These are phyloP conservation scores for Catocala nupta DNA, from an alignment of 2,888 invertebrate species.

Conservation along the genomic window DNA sequence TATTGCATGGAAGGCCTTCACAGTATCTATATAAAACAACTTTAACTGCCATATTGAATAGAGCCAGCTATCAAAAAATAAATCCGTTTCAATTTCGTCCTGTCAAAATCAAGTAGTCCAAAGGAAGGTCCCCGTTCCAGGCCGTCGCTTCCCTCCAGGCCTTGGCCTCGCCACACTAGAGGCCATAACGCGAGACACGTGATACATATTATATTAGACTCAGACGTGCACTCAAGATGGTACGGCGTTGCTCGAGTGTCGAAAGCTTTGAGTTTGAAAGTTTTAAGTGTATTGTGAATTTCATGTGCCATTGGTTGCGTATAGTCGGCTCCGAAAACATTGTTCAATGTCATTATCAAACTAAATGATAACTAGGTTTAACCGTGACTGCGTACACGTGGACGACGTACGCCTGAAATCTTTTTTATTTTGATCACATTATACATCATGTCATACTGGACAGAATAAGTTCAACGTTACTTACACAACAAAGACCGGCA, in stretches of 20 bases:
- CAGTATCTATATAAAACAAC: too few species aligned
- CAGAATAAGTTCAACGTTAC: too few species aligned
- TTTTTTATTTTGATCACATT: too few species aligned
- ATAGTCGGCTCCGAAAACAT: conserved; percentile 21
- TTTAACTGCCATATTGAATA: too few species aligned
- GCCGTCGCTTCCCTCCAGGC: not conserved
- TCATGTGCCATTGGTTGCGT: conserved; percentile 51
- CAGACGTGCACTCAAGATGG: conserved; percentile 69
- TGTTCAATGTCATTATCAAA: not conserved
- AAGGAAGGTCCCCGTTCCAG: not conserved
- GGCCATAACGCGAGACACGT: conserved; percentile 62
- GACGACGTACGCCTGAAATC: too few species aligned
- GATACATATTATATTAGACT: conserved; percentile 81
- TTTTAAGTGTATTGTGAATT: conserved; percentile 71
- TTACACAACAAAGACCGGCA: too few species aligned
- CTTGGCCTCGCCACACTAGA: conserved; percentile 26
- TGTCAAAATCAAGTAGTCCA: not conserved
- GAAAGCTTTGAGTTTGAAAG: conserved; percentile 67
- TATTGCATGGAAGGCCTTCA: too few species aligned
- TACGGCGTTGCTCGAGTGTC: conserved; percentile 58
- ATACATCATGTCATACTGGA: too few species aligned
- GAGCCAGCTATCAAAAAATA: too few species aligned
- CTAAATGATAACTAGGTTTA: too few species aligned
- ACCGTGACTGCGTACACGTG: too few species aligned
- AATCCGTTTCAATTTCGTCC: not conserved